Base-by-base conservation (phyloP, 1,140 invertebrate species). In the Drosophila carrolli region DNA sequence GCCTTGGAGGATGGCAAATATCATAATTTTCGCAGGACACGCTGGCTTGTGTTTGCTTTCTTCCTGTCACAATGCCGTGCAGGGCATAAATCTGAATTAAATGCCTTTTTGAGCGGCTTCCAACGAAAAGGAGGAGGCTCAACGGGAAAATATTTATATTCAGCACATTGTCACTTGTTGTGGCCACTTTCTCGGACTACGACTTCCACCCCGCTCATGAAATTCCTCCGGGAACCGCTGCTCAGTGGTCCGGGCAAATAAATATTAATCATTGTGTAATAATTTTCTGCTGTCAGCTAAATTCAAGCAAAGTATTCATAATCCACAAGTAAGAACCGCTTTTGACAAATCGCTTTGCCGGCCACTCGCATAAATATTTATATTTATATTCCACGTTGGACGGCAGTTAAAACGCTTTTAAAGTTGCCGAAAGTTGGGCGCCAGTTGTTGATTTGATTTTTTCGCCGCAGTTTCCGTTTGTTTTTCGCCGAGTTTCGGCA, bases 281-380 rank as follows among this genome's bases (percentile, higher is more conserved):
- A 91, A 91, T 91, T 91, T 91, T 91, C 81, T 89, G 89, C 89
- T 91, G 89, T 91, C 89, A 82, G 89, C 89, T 84, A 89, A 91
- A 91, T 91, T 91, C 84, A 91, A 85, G 89, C 80, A 91, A 91
- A 81, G 84, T 89, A 91, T 91, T 91, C 89, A 91, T 91, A 91
- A 91, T 91, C 80, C 89, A 84, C 77, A 89, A 90, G 78, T 90
- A 85, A 82, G 80, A 90, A 81, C 86, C 85, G 72, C 85, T 70
- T 89, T 91, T 91, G 89, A 91, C 89, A 91, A 91, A 91, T 91
- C 84, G 89, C 79, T 88, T 67, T 81, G 80, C 63, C 63, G 61
- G 40, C 60, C 48, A 60, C 68, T 61, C 66, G 43, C 35, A 81
- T 83, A 73, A 62, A 76, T 86, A 71, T 78, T 63, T 62, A 77